Percentiles rank a stretch among this genome's conserved stretches.
These are phyloP conservation scores for Lepidonotus clava DNA, from an alignment of 2,888 invertebrate species.

Conservation along the genomic window DNA sequence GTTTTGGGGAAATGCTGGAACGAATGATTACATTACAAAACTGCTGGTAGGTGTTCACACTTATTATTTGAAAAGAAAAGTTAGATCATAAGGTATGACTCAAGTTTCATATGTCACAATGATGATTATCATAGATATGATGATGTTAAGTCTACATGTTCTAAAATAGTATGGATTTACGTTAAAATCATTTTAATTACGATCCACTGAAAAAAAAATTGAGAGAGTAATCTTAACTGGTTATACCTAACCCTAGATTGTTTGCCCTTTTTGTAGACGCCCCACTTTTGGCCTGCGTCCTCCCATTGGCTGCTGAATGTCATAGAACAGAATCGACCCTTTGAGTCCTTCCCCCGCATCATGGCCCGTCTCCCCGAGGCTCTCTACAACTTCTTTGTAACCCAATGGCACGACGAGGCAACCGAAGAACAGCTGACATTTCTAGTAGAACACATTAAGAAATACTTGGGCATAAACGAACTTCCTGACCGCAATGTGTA, in stretches of 20 bases:
- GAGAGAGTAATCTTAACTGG: too few species aligned
- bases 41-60: conserved; percentile 62
- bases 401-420: conserved; percentile 68
- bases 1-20: conserved; percentile 68
- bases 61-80: neutral
- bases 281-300: conserved; percentile 65
- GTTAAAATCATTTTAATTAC: too few species aligned
- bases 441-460: conserved; percentile 60
- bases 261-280: conserved; percentile 56
- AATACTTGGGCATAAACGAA: conserved; percentile 60
- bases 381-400: conserved; percentile 65
- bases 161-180: too few species aligned
- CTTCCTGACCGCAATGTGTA: conserved; percentile 55
- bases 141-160: neutral
- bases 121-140: too few species aligned
- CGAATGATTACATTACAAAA: conserved; percentile 65
- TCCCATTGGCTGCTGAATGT: conserved; percentile 68
- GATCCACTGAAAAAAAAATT: too few species aligned
- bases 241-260: neutral
- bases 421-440: conserved; percentile 60
- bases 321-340: conserved; percentile 67
- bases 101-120: too few species aligned
- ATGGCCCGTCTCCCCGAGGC: conserved; percentile 65
- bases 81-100: neutral
- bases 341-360: conserved; percentile 63